These are phyloP conservation scores for Pelodiscus sinensis DNA, from an alignment of 2,113 vertebrate genomes.

Conservation along the genomic window DNA sequence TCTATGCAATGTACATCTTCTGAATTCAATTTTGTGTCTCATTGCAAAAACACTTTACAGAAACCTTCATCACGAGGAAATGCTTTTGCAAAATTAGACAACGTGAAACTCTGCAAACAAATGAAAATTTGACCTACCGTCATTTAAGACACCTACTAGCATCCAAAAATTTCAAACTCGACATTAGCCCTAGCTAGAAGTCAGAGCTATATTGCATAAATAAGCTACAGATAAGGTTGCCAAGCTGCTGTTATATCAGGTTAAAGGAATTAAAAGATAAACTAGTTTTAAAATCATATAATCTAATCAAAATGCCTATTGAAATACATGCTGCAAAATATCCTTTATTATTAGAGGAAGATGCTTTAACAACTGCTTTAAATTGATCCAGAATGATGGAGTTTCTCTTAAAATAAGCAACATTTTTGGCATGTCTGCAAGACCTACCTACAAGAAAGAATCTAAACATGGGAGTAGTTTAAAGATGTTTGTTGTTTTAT, in stretches of 20 bases:
- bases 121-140: accelerated
- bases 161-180: background rate
- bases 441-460: background rate
- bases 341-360: background rate
- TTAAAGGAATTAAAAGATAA: background rate
- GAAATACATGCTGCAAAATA: background rate
- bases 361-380: background rate
- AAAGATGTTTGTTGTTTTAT: background rate
- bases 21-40: background rate
- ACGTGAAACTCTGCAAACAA: background rate
- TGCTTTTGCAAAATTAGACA: background rate
- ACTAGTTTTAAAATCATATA: background rate
- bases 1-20: background rate
- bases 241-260: accelerated
- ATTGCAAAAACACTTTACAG: background rate
- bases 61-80: background rate
- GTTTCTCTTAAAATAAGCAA: background rate
- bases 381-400: background rate
- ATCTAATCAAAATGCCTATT: background rate
- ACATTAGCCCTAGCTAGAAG: background rate
- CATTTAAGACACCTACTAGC: accelerated
- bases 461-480: slow-evolving; percentile 11
- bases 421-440: background rate
- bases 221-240: background rate
- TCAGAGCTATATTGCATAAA: accelerated